Conservation (phyloP, 2,888 invertebrate genomes). For the Drosophila nr. medialis region DNA sequence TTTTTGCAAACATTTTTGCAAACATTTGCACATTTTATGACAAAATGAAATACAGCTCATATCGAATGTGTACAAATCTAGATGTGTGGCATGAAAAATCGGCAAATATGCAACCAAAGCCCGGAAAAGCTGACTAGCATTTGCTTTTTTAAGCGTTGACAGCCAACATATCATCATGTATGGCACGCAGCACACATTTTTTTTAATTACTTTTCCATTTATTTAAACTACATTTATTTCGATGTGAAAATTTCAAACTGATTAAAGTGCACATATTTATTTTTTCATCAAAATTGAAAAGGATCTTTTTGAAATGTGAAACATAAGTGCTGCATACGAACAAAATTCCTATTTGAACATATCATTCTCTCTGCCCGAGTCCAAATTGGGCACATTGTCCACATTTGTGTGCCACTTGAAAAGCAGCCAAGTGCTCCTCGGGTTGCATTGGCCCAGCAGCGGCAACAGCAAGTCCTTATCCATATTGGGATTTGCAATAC, state of each 20-base stretch:
- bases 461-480: not conserved
- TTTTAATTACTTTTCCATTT: conserved; percentile 6
- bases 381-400: not conserved
- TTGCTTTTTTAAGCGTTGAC: conserved; percentile 1
- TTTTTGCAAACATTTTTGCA: not conserved
- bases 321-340: not conserved
- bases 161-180: conserved; percentile 10
- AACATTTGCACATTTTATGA: conserved; percentile 41
- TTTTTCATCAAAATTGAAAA: not conserved
- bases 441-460: no score
- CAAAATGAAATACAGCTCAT: not conserved
- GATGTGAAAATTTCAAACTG: not conserved
- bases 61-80: not conserved
- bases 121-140: conserved; percentile 4
- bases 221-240: conserved; percentile 2
- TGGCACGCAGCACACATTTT: conserved; percentile 5
- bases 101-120: conserved; percentile 17
- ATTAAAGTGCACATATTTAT: not conserved
- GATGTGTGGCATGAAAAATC: conserved; percentile 9
- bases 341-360: not conserved
- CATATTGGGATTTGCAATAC: not conserved
- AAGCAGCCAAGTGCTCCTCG: not conserved
- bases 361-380: not conserved
- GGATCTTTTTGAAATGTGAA: not conserved
- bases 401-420: not conserved